A percentile compares a stretch with the other conserved stretches of the same genome.
Conservation (phyloP, 2,888 invertebrate species). For the Cantharis nigra region DNA sequence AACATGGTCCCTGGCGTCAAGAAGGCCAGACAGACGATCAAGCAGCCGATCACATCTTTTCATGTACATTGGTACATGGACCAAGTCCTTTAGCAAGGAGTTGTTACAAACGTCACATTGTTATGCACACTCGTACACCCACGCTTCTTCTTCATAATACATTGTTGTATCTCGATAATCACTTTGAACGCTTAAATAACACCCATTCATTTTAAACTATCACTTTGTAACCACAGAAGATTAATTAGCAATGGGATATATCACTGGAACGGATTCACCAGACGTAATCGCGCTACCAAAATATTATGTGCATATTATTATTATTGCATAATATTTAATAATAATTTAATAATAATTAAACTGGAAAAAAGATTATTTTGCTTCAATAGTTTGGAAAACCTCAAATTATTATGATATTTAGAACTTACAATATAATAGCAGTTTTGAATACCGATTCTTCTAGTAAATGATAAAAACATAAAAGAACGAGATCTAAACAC, state of each 20-base stretch:
- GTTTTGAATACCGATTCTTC: too few species aligned
- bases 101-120: slow-evolving; percentile 31
- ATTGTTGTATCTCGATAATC: not conserved
- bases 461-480: too few species aligned
- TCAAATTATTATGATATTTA: too few species aligned
- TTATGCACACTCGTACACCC: slow-evolving; percentile 36
- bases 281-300: not conserved
- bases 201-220: not conserved
- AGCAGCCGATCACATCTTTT: slow-evolving; percentile 36
- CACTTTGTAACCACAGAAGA: not conserved
- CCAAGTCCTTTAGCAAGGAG: slow-evolving; percentile 42
- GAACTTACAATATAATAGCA: too few species aligned
- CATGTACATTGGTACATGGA: slow-evolving; percentile 39
- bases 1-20: slow-evolving; percentile 56
- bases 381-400: too few species aligned
- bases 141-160: slow-evolving; percentile 12
- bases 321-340: too few species aligned
- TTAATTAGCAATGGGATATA: not conserved
- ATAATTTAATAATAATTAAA: too few species aligned
- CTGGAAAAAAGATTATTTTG: too few species aligned
- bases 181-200: not conserved
- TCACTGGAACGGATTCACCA: not conserved
- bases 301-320: too few species aligned
- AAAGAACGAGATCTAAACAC: too few species aligned
- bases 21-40: slow-evolving; percentile 51